These are phyloP conservation scores for Halichondria panicea DNA, from an alignment of 37 sponge, comb jelly and placozoan species.

Conservation along the genomic window DNA sequence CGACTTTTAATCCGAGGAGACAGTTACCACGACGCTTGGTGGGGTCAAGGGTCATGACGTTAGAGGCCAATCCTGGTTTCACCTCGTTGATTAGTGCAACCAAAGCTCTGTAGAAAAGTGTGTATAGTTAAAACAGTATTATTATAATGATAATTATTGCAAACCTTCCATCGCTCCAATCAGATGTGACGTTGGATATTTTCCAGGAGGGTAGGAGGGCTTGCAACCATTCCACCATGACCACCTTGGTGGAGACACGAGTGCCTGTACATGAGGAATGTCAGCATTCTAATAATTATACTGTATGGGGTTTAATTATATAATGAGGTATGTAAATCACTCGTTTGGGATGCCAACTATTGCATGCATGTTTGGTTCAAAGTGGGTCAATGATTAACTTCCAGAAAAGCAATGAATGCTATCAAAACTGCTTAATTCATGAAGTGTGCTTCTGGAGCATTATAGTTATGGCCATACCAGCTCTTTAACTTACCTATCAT, in stretches of 20 bases:
- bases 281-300: background rate
- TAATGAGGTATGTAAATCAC: background rate
- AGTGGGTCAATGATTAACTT: background rate
- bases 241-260: conserved; percentile 38
- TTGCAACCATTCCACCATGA: conserved; percentile 68
- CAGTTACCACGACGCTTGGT: conserved; percentile 67
- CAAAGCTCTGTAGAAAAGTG: conserved; percentile 27
- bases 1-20: conserved; percentile 60
- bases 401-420: background rate
- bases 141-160: background rate
- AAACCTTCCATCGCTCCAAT: conserved; percentile 69
- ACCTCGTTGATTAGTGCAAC: conserved; percentile 64
- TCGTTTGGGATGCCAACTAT: background rate
- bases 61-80: conserved; percentile 62
- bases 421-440: background rate
- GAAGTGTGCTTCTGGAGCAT: background rate
- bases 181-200: conserved; percentile 68
- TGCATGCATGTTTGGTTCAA: background rate
- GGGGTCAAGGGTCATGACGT: conserved; percentile 49
- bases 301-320: too few relatives aligned
- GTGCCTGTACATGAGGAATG: conserved; percentile 10
- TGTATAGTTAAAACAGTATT: background rate
- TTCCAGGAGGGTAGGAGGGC: conserved; percentile 60
- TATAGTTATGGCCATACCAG: background rate
- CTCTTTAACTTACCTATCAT: conserved; percentile 59